Base-by-base conservation (phyloP, 1,140 invertebrate genomes). In the Drosophila littoralis region DNA sequence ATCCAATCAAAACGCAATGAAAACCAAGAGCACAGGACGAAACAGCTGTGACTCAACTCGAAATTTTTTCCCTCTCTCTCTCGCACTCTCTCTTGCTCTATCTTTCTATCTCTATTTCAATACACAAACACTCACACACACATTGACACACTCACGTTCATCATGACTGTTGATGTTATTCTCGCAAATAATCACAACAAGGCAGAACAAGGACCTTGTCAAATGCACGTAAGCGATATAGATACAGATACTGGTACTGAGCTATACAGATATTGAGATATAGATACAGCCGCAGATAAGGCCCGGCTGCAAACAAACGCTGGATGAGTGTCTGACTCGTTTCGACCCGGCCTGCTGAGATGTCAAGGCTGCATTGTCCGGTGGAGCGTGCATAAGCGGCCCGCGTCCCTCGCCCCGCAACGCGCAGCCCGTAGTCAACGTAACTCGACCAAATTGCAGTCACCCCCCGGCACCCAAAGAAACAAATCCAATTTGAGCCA, bases 1-100 rank as follows among this genome's bases (percentile, higher is more conserved):
- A 88, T 80, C 84, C 73, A 88, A 89, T 88, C 84, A 89, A 88
- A 88, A 88, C 80, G 80, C 77, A 89, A 88, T 89, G 80, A 88
- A 88, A 88, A 80, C 74, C 83, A 48, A 69, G 43, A 54, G 58
- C 69, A 51, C 35, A 48, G 42, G 8, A 54, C 28, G 22, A 52
- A 43, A 40, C 78, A 70, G 50, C 61, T 73, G 79, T 76, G 63
- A 33, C 72, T 66, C 45, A 46, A 57, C 57, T 67, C 60, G 36
- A 46, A 50, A 28, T 12, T 32, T 12, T 6, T 28, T 52, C n/a
- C 50, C 3, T 13, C 28, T 70, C 66, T 17, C 43, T 22, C 22
- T 28, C 38, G 9, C 45, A 9, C 40, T 46, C 22, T 13, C 35
- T 58, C 10, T 17, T 22, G 22, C 22, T 22, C 22, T 22, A 22